Evolutionary conservation across 2,888 invertebrate genomes (phyloP).

Genomic region (Habroteleia sp.): DNA sequence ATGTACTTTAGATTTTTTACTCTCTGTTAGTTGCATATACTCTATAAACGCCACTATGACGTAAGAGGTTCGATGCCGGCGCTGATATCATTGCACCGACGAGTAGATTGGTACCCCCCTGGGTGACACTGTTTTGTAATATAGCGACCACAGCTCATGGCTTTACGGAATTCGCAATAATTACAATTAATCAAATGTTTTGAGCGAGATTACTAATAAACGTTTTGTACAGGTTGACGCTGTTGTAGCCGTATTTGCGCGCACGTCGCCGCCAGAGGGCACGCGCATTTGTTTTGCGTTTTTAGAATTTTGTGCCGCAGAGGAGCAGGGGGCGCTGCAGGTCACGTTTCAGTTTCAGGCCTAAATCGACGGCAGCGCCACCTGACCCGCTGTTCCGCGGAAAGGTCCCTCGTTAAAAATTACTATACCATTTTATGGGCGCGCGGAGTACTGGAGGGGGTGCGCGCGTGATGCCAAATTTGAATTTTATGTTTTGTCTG

Average conservation of each 20-base stretch:
- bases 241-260: constrained; percentile 17
- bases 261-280: constrained; percentile 8
- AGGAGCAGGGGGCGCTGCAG: not conserved
- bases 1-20: too few relatives aligned
- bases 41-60: too few relatives aligned
- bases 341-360: constrained; percentile 47
- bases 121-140: constrained; percentile 25
- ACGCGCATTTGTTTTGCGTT: not conserved
- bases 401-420: not conserved
- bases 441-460: not conserved
- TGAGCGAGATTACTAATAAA: not conserved
- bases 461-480: constrained; percentile 8
- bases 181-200: constrained; percentile 18
- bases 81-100: not conserved
- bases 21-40: too few relatives aligned
- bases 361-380: constrained; percentile 35
- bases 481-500: constrained; percentile 7
- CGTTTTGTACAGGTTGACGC: constrained; percentile 34
- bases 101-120: constrained; percentile 18
- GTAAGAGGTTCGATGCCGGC: constrained; percentile 1
- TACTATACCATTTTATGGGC: constrained; percentile 1
- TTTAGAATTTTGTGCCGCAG: constrained; percentile 8
- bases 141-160: constrained; percentile 16
- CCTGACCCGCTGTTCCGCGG: not conserved
- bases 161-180: constrained; percentile 32